Evolutionary conservation across 2,113 vertebrate genomes (phyloP).

Genomic region (Microcebus lehilahytsara): DNA sequence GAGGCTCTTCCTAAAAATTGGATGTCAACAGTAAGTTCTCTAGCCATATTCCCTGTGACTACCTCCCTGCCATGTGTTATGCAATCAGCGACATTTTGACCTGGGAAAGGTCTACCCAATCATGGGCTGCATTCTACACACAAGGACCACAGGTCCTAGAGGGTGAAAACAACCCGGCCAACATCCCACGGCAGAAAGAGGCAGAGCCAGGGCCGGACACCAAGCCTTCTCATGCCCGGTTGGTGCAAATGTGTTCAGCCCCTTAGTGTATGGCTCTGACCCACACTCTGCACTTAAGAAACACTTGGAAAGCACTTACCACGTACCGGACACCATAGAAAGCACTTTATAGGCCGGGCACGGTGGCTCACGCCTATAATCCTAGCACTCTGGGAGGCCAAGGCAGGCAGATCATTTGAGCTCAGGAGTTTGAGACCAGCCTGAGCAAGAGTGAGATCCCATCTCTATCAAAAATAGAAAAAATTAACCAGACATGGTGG

Average conservation of each 20-base stretch:
- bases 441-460: no score
- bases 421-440: no score
- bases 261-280: neutral
- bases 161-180: neutral
- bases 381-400: no score
- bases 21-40: neutral
- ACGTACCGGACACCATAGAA: neutral
- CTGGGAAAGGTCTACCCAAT: neutral
- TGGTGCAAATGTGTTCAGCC: fast-evolving
- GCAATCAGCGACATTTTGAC: neutral
- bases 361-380: no score
- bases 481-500: no score
- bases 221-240: neutral
- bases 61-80: neutral
- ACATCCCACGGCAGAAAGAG: no score
- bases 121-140: neutral
- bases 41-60: neutral
- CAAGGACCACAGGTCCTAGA: neutral
- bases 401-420: no score
- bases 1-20: neutral
- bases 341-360: neutral
- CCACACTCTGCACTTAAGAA: neutral
- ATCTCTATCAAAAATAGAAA: no score
- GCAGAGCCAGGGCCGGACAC: neutral
- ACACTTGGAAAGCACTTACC: neutral